Conservation (phyloP, 1,140 invertebrate species). For the Paraescarpia echinospica region DNA sequence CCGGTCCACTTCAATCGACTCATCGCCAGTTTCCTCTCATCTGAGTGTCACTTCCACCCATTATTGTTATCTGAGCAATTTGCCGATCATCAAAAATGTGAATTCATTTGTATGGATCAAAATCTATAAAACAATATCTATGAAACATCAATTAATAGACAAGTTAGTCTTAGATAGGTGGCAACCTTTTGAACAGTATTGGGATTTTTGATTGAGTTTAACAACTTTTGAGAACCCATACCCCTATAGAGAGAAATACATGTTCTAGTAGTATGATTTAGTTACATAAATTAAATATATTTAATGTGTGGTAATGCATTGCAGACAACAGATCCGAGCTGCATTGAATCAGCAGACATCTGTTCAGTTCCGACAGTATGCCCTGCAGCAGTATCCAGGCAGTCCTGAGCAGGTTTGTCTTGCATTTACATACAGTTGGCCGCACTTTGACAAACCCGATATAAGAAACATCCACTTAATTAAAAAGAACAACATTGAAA, state of each 20-base stretch:
- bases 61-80: not conserved
- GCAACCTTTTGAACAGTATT: no score
- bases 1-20: no score
- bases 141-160: no score
- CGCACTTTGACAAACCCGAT: no score
- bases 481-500: no score
- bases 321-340: constrained; percentile 80
- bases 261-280: not conserved
- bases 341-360: constrained; percentile 92
- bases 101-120: not conserved
- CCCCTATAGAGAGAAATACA: not conserved
- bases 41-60: not conserved
- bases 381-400: constrained; percentile 92
- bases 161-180: no score
- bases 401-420: constrained; percentile 75
- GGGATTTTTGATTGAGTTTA: no score
- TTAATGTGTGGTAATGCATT: not conserved
- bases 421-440: not conserved
- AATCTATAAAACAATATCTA: not conserved
- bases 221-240: not conserved
- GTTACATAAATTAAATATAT: not conserved
- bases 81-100: not conserved
- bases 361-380: constrained; percentile 80
- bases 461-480: no score
- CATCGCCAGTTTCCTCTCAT: no score